Conservation (phyloP, 2,888 invertebrate genomes). For the Drosophila incognita region DNA sequence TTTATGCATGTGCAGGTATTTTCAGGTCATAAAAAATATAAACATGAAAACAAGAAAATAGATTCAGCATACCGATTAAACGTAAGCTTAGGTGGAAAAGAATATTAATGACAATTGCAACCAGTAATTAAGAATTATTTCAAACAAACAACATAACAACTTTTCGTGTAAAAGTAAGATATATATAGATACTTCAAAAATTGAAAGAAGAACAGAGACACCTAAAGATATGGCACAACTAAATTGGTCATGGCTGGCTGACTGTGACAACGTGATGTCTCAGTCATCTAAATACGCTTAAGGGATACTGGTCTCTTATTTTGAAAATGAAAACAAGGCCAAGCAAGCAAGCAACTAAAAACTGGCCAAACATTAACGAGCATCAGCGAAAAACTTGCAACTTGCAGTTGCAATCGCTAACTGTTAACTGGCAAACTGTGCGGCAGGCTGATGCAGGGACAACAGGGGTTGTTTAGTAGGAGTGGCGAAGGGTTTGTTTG, state of each 20-base stretch:
- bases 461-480: not conserved
- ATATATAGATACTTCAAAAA: slow-evolving; percentile 40
- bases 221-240: slow-evolving; percentile 34
- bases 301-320: slow-evolving; percentile 40
- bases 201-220: slow-evolving; percentile 12
- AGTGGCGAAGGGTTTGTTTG: slow-evolving; percentile 16
- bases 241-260: slow-evolving; percentile 39
- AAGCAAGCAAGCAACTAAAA: slow-evolving; percentile 25
- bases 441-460: not conserved
- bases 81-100: slow-evolving; percentile 24
- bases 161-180: slow-evolving; percentile 29
- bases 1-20: not conserved
- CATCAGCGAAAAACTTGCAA: slow-evolving; percentile 71
- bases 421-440: slow-evolving; percentile 35
- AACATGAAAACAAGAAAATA: slow-evolving; percentile 12
- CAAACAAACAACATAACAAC: slow-evolving; percentile 46
- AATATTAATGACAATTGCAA: slow-evolving; percentile 51
- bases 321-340: slow-evolving; percentile 61
- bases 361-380: slow-evolving; percentile 73
- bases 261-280: slow-evolving; percentile 51
- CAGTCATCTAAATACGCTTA: slow-evolving; percentile 33
- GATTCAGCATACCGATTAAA: slow-evolving; percentile 11
- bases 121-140: slow-evolving; percentile 64
- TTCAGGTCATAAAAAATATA: slow-evolving; percentile 6
- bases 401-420: slow-evolving; percentile 39